Conservation (phyloP, 2,113 vertebrate species). For the Heterochromis multidens region DNA sequence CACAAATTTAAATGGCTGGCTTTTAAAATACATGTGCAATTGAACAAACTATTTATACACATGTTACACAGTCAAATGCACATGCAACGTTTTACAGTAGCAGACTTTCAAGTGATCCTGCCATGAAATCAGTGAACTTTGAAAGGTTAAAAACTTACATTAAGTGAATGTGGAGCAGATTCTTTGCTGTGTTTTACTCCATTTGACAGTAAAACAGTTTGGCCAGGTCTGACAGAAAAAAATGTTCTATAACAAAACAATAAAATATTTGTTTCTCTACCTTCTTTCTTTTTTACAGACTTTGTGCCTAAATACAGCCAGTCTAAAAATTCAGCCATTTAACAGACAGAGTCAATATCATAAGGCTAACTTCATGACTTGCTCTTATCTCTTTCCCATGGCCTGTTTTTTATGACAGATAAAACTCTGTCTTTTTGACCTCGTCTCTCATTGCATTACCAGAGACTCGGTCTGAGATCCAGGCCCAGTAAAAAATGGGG, state of each 20-base stretch:
- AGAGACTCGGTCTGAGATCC: constrained; percentile 40
- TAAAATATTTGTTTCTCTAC: neutral
- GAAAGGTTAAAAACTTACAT: neutral
- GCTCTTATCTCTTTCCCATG: constrained; percentile 48
- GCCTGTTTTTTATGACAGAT: constrained; percentile 22
- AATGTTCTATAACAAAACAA: neutral
- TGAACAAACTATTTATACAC: neutral
- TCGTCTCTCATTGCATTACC: constrained; percentile 56
- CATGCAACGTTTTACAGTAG: neutral
- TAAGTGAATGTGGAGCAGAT: neutral
- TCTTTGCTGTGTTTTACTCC: neutral
- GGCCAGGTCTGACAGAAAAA: neutral
- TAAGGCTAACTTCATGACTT: constrained; percentile 24
- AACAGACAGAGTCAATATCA: constrained; percentile 28
- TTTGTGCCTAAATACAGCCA: neutral
- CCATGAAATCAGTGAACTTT: neutral
- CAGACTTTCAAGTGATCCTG: neutral
- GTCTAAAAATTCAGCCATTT: neutral
- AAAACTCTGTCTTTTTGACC: constrained; percentile 35
- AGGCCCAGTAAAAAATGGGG: constrained; percentile 1
- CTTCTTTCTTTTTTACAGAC: neutral
- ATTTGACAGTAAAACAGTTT: neutral
- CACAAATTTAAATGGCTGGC: neutral
- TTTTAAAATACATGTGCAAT: neutral
- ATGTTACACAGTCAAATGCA: neutral